These are phyloP conservation scores for Bergia sp. DNA, from an alignment of 92 coral and sea anemone species.

Conservation along the genomic window DNA sequence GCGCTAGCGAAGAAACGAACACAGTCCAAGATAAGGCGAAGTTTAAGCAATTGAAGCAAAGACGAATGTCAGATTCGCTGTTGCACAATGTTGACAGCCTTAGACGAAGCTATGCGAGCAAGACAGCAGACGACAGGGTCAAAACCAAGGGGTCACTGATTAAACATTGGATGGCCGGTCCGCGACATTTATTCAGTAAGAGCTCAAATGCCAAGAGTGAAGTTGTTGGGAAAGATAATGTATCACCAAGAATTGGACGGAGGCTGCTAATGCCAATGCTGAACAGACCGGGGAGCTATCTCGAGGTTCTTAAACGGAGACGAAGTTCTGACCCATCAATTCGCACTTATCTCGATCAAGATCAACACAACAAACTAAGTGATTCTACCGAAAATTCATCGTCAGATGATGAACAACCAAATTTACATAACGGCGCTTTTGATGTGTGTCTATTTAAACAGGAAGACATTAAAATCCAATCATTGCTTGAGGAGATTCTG, in stretches of 20 bases:
- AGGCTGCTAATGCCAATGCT: conserved; percentile 41
- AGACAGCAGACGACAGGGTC: conserved; percentile 1
- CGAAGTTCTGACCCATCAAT: conserved; percentile 19
- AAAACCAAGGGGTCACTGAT: conserved; percentile 27
- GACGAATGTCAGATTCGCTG: conserved; percentile 35
- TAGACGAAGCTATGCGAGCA: conserved; percentile 18
- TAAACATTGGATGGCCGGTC: conserved; percentile 11
- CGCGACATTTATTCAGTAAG: conserved; percentile 14
- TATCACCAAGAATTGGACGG: conserved; percentile 39
- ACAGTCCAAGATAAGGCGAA: not conserved
- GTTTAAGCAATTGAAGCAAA: not conserved
- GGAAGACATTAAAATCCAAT: conserved; percentile 33
- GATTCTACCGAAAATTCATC: conserved; percentile 14
- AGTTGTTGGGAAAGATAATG: not conserved
- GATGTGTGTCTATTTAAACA: conserved; percentile 32
- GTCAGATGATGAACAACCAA: conserved; percentile 16
- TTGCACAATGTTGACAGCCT: conserved; percentile 22
- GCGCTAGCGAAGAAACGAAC: conserved; percentile 3
- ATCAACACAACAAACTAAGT: not conserved
- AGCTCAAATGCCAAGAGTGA: conserved; percentile 10
- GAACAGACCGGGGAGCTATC: conserved; percentile 27
- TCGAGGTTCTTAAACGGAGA: conserved; percentile 19
- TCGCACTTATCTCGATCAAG: not conserved
- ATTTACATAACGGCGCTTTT: conserved; percentile 7
- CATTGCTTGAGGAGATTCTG: conserved; percentile 22